phyloP scores from a whole-genome alignment of 2,888 invertebrate species.

The Melipona bicolor region DNA sequence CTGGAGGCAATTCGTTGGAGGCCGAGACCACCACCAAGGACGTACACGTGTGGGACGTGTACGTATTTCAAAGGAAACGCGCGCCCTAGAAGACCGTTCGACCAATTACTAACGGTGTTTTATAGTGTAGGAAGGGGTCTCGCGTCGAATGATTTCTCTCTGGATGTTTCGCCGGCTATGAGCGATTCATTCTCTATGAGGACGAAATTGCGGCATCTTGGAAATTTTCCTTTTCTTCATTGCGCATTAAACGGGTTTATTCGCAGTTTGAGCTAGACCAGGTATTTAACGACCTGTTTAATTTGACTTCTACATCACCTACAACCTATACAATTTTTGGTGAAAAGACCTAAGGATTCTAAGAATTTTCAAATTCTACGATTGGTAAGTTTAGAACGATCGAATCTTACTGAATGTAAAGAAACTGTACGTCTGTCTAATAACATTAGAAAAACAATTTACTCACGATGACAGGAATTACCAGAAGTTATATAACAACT shows the following conservation, averaged over 20 bases:
- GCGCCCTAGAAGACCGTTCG: conserved; percentile 14
- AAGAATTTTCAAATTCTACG: no score
- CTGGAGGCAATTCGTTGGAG: conserved; percentile 23
- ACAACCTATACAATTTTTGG: no score
- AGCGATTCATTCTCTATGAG: background rate
- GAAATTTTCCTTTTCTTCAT: background rate
- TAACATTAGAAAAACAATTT: background rate
- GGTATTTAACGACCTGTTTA: no score
- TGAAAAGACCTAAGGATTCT: no score
- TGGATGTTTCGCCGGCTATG: background rate
- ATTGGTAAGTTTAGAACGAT: no score
- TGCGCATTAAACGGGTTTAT: no score
- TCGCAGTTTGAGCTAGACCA: no score
- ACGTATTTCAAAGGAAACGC: conserved; percentile 43
- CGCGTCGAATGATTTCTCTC: conserved; percentile 15
- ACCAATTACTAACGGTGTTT: conserved; percentile 49
- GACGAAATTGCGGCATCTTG: background rate
- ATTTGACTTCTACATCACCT: no score
- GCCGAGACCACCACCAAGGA: conserved; percentile 26
- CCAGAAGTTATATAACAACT: background rate
- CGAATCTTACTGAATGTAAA: no score
- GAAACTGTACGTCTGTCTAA: no score
- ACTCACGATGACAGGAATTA: background rate
- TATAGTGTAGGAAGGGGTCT: background rate
- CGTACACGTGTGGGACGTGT: conserved; percentile 41